Percentiles rank a stretch among this genome's conserved stretches.
phyloP scores from a whole-genome alignment of 2,113 vertebrate genomes.

The Melanostigma gelatinosum region DNA sequence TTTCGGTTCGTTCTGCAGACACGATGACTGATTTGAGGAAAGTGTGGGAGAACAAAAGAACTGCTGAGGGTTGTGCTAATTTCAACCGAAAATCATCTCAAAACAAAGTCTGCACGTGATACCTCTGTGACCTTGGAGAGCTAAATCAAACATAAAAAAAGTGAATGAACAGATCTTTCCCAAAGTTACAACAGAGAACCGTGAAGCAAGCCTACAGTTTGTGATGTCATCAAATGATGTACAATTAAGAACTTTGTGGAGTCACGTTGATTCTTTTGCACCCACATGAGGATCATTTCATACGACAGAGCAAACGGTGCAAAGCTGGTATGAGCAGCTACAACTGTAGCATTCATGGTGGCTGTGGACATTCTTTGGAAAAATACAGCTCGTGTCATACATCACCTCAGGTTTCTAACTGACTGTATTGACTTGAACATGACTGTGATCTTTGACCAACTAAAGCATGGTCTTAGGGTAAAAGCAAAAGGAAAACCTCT shows the following conservation, averaged over 20 bases:
- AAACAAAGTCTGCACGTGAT: constrained; percentile 53
- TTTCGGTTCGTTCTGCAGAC: constrained; percentile 65
- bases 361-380: background rate
- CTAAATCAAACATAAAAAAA: constrained; percentile 27
- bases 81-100: constrained; percentile 64
- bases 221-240: constrained; percentile 27
- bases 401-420: background rate
- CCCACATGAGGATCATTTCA: constrained; percentile 8
- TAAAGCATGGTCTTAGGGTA: background rate
- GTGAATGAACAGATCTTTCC: constrained; percentile 31
- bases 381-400: background rate
- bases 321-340: background rate
- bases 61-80: constrained; percentile 62
- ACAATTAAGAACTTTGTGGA: constrained; percentile 13
- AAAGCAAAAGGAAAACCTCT: background rate
- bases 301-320: background rate
- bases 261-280: constrained; percentile 4
- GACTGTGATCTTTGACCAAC: background rate
- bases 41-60: constrained; percentile 68
- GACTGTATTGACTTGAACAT: background rate
- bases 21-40: constrained; percentile 68
- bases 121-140: constrained; percentile 56
- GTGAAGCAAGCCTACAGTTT: constrained; percentile 13
- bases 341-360: background rate
- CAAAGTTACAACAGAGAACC: constrained; percentile 34